A percentile compares a stretch with the other conserved stretches of the same genome.
Evolutionary conservation across 2,888 invertebrate genomes (phyloP).

Genomic region (Tenthredo livida): DNA sequence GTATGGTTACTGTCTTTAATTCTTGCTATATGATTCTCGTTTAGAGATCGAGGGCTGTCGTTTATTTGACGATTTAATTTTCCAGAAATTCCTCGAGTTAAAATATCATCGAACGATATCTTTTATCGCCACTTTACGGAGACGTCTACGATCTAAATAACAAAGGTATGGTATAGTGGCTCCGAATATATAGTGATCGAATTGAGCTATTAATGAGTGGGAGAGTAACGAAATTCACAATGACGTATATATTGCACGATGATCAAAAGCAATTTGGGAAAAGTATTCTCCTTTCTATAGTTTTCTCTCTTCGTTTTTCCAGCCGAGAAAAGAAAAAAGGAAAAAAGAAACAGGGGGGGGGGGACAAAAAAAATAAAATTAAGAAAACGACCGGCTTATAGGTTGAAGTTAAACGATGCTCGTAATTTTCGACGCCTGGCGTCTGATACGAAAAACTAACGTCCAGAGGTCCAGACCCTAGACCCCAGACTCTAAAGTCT

Average conservation of each 20-base stretch:
- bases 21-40: neutral
- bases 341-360: neutral
- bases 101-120: neutral
- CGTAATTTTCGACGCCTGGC: constrained; percentile 32
- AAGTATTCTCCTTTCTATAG: neutral
- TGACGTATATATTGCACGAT: constrained; percentile 29
- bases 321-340: neutral
- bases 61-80: constrained; percentile 14
- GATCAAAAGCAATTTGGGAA: constrained; percentile 34
- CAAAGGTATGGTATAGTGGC: neutral
- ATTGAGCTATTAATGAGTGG: neutral
- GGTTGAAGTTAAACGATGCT: constrained; percentile 48
- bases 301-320: neutral
- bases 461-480: neutral
- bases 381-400: neutral
- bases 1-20: neutral
- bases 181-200: neutral
- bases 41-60: neutral
- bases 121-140: neutral
- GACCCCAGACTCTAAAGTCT: neutral
- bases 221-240: neutral
- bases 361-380: neutral
- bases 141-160: neutral
- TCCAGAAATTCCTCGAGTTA: neutral
- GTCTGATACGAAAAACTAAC: constrained; percentile 38